Base-by-base conservation (phyloP, 2,888 invertebrate species). In the Troides aeacus region DNA sequence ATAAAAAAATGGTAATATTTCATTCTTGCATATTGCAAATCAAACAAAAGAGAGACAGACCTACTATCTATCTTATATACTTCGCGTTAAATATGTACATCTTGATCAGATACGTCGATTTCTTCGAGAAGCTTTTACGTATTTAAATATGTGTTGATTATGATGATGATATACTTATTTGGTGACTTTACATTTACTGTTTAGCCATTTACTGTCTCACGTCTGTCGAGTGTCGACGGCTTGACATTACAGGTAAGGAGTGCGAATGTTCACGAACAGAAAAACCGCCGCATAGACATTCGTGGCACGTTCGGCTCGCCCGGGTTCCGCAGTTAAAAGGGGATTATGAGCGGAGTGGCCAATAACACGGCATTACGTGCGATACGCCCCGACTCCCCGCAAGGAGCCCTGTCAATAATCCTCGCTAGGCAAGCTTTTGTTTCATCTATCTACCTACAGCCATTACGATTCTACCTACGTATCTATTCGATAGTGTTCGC, bases 271-370 rank as follows among this genome's bases (percentile, higher is more conserved):
- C 83, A 73, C 82, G 76, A 81, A 77, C 82, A 81, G 82, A 86
- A 86, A 82, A 85, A 81, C 76, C 72, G 50, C 72, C 72, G 72
- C 73, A 81, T 88, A 82, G 80, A 78, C 74, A 92, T 91, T 88
- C 92, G 61, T 72, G 69, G 77, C 92, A 92, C 91, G 91, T 89
- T 79, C 84, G 73, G 79, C 76, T 75, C 78, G 76, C 81, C 79
- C 79, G 80, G 81, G 79, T 78, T 78, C 83, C 84, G 88, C 89
- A 90, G 87, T 91, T 92, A 91, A 90, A 92, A 87, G 86, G 85
- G 90, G 90, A 92, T 92, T 91, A 91, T 87, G 89, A 86, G 86
- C 79, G 78, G 85, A 86, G 87, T 84, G 86, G 86, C 89, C 90
- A 89, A 90, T 89, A 89, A 88, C 87, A 82, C 77, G 79, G 86